Base-by-base conservation (phyloP, 2,797 vertebrate genomes). In the Fundulus diaphanus region DNA sequence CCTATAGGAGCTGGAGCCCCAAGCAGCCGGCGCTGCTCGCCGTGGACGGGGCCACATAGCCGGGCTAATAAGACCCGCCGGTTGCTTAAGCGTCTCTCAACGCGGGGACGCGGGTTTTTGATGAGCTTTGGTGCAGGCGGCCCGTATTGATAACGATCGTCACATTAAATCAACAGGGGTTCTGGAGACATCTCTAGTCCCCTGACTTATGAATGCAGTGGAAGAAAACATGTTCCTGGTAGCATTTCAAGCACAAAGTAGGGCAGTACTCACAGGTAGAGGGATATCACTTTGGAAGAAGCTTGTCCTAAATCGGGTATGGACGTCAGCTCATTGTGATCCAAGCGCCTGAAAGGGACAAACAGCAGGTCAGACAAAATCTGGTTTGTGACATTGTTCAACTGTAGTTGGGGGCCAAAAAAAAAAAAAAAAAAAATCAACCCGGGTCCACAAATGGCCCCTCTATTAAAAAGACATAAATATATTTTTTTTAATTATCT, bases 281-380 rank as follows among this genome's bases (percentile, higher is more conserved):
- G 96, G 27, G 95, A 94, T 56, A 92, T 83, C 68, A 99, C n/a
- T 0, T 80, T 89, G 46, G 95, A 76, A 31, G 97, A 93, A 44
- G 95, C 94, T 0, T 86, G 76, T 76, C 97, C 97, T 79, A 99
- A 94, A 67, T 94, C 95, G 0, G 98, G 98, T 79, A 99, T 93
- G 69, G 95, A 84, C 24, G 94, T 96, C 94, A 99, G 92, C 83
- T 97, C 95, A 7, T 99, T 99, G 94, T 97, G 95, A 92, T 95
- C 96, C 93, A 99, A 92, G 70, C 91, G 94, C 86, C 98, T 99
- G 91, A 74, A 89, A 89, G 68, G 46, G 66, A 84, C 42, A 88
- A 87, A 85, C 0, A 57, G 70, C 48, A 51, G 48, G 77, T 86
- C 73, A 90, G 56, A 81, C 49, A 77, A 78, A 35, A 77, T 51